Evolutionary conservation across 2,797 vertebrate genomes (phyloP).

Genomic region (Pangasius krempfi): DNA sequence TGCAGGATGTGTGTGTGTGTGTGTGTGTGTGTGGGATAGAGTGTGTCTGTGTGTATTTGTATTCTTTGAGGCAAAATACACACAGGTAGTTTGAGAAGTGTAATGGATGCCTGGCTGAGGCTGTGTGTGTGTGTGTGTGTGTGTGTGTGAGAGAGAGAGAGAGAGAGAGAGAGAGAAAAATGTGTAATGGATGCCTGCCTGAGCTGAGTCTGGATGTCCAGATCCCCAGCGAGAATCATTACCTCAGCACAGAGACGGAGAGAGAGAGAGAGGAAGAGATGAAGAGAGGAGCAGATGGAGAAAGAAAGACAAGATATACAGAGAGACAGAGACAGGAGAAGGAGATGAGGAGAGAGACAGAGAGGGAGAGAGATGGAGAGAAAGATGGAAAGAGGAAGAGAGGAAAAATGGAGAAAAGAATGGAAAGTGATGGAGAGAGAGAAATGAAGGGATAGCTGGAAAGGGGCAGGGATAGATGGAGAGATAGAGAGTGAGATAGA

Average conservation of each 20-base stretch:
- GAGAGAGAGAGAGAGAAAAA: slow-evolving; percentile 26
- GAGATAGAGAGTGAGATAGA: neutral
- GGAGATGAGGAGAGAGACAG: neutral
- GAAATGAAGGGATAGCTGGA: neutral
- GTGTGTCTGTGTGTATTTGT: slow-evolving; percentile 7
- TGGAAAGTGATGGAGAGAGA: neutral
- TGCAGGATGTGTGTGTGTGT: slow-evolving; percentile 46
- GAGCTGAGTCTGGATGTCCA: slow-evolving; percentile 48
- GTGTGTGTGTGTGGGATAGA: neutral
- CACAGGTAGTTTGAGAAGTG: slow-evolving; percentile 51
- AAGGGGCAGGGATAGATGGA: neutral
- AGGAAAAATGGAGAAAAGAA: neutral
- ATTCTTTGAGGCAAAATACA: slow-evolving; percentile 53
- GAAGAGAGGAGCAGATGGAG: neutral
- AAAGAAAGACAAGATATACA: neutral
- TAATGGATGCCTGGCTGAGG: slow-evolving; percentile 45
- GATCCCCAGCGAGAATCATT: slow-evolving; percentile 56
- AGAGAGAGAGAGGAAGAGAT: neutral
- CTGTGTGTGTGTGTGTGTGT: slow-evolving; percentile 47
- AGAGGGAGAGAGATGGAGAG: neutral
- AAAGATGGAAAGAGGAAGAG: neutral
- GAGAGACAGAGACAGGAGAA: neutral
- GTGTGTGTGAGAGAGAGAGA: neutral
- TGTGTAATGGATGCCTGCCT: slow-evolving; percentile 56
- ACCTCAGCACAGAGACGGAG: slow-evolving; percentile 31